phyloP scores from a whole-genome alignment of 2,113 vertebrate species.

The Ceyx margarethae region DNA sequence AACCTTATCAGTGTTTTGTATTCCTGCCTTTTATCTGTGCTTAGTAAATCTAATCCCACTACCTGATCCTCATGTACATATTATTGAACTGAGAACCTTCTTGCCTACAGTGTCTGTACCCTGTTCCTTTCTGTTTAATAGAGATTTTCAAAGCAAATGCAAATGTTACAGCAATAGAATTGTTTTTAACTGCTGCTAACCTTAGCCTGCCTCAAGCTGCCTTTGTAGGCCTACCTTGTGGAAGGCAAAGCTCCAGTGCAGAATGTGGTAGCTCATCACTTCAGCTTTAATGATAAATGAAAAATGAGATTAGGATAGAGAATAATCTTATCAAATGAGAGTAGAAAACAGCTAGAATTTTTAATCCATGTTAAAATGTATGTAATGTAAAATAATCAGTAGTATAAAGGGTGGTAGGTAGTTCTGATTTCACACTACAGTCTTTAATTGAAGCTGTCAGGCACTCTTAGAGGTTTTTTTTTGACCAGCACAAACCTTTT shows the following conservation, averaged over 20 bases:
- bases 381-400: neutral
- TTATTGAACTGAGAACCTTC: neutral
- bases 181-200: neutral
- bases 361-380: neutral
- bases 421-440: neutral
- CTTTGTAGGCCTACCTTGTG: neutral
- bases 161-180: neutral
- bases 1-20: neutral
- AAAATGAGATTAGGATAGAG: neutral
- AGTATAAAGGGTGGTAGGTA: neutral
- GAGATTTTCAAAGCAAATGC: neutral
- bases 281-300: neutral
- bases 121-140: neutral
- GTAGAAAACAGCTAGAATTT: neutral
- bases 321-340: neutral
- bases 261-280: neutral
- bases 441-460: neutral
- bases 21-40: neutral
- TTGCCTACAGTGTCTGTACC: neutral
- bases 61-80: neutral
- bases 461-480: neutral
- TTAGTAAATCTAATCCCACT: constrained; percentile 1
- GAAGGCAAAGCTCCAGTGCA: neutral
- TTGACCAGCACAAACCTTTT: neutral
- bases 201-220: neutral